Evolutionary conservation across 2,888 invertebrate genomes (phyloP), one percentile per base, ranked within the genome.

Genomic region (Tetranychus piercei): DNA sequence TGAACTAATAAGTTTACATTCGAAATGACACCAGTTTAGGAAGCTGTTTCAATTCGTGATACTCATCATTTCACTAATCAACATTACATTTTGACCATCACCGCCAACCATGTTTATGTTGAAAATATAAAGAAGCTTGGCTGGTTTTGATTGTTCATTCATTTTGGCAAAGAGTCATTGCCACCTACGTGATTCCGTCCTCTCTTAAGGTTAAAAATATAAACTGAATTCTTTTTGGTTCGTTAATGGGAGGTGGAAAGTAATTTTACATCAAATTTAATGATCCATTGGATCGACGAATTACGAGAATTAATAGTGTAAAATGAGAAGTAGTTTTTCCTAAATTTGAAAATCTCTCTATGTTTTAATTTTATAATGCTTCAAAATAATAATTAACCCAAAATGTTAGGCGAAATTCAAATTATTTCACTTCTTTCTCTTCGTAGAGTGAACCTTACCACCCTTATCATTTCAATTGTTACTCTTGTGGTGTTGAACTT

Each of bases 401-500:
- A 34, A 3, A 34, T 34, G 5, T 34, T 34, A 34, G 34, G 5
- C 34, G 3, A 34, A 34, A 34, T 34, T 4, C 5, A 0, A 34
- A 3, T 34, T 34, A 34, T 23, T 69, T 20, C 69, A 2, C 6
- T 69, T 20, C 20, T 69, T 55, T 69, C 4, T 9, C 20, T 44
- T 69, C 44, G 7, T 88, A 93, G 71, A 95, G 95, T 71, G 99
- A 99, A 84, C 92, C 94, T 67, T 99, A 94, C 85, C 99, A 99
- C 84, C 94, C 97, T 0, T 99, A 99, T 84, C 99, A 99, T 84
- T 99, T 97, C 85, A 94, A 93, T 82, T 99, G 99, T 83, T 91
- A 94, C 69, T 80, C 82, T 43, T 86, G 86, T 81, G 82, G 79
- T n/a, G 86, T 89, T 15, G 99, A 99, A 83, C 85, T 99, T 78